These are phyloP conservation scores for Austrofundulus limnaeus DNA, from an alignment of 2,113 vertebrate species.

Conservation along the genomic window DNA sequence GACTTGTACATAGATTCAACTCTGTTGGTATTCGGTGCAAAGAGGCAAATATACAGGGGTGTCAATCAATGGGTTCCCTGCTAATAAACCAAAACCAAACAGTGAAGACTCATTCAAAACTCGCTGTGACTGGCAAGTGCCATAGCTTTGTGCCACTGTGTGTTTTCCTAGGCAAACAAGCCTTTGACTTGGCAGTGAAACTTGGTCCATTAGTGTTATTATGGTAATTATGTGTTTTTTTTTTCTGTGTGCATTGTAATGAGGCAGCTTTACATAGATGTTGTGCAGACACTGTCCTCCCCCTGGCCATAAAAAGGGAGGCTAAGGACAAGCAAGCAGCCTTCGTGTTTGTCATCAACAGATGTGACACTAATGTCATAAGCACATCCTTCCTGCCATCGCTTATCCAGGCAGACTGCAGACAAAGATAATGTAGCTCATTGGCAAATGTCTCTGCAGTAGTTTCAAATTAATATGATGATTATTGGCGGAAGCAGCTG, in stretches of 20 bases:
- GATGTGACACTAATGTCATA: slow-evolving; percentile 33
- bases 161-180: slow-evolving; percentile 49
- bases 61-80: slow-evolving; percentile 17
- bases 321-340: slow-evolving; percentile 31
- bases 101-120: slow-evolving; percentile 20
- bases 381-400: slow-evolving; percentile 23
- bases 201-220: slow-evolving; percentile 66
- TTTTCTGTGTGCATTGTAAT: slow-evolving; percentile 50
- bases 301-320: slow-evolving; percentile 31
- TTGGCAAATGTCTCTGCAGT: slow-evolving; percentile 24
- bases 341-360: slow-evolving; percentile 44
- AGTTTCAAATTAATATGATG: slow-evolving; percentile 14
- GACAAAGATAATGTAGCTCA: slow-evolving; percentile 27
- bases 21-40: slow-evolving; percentile 27
- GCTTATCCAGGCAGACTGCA: slow-evolving; percentile 32
- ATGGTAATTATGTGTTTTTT: slow-evolving; percentile 65
- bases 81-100: slow-evolving; percentile 48
- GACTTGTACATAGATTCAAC: slow-evolving; percentile 28
- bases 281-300: slow-evolving; percentile 38
- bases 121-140: slow-evolving; percentile 38
- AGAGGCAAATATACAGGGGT: slow-evolving; percentile 17
- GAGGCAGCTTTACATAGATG: slow-evolving; percentile 48
- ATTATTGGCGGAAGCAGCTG: slow-evolving; percentile 28
- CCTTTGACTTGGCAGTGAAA: slow-evolving; percentile 52
- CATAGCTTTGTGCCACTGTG: slow-evolving; percentile 39